Conservation (phyloP, 2,888 invertebrate species). For the Troilus luridus region DNA sequence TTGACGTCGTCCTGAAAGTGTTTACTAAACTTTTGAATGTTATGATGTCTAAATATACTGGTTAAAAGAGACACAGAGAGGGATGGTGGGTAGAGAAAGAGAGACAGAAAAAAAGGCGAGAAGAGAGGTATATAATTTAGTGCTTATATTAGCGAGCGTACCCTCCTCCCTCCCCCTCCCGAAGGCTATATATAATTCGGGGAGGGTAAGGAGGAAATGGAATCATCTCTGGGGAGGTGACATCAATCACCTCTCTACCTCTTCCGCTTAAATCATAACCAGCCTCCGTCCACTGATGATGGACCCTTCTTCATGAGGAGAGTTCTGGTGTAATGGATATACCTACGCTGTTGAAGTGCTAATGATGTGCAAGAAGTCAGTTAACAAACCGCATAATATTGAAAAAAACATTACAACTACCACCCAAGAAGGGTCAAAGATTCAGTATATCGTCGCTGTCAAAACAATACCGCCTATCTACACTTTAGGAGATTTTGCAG, state of each 20-base stretch:
- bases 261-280: slow-evolving; percentile 49
- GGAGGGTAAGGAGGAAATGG: slow-evolving; percentile 46
- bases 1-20: slow-evolving; percentile 1
- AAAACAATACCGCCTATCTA: too few relatives aligned
- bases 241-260: slow-evolving; percentile 24
- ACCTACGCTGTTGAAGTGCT: neutral
- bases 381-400: too few relatives aligned
- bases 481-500: too few relatives aligned
- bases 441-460: too few relatives aligned
- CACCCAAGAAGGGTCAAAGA: too few relatives aligned
- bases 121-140: slow-evolving; percentile 30
- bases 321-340: neutral
- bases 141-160: slow-evolving; percentile 37
- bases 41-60: slow-evolving; percentile 47
- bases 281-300: neutral
- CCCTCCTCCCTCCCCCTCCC: neutral
- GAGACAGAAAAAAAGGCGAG: slow-evolving; percentile 10
- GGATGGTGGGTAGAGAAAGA: neutral
- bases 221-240: slow-evolving; percentile 46
- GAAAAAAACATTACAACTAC: too few relatives aligned
- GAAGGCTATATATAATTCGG: slow-evolving; percentile 42
- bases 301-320: neutral
- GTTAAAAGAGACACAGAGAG: neutral
- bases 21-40: slow-evolving; percentile 44
- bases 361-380: neutral